A percentile compares a stretch with the other conserved stretches of the same genome.
Evolutionary conservation across 2,113 vertebrate genomes (phyloP).

Genomic region (Notarius quadriscutis): DNA sequence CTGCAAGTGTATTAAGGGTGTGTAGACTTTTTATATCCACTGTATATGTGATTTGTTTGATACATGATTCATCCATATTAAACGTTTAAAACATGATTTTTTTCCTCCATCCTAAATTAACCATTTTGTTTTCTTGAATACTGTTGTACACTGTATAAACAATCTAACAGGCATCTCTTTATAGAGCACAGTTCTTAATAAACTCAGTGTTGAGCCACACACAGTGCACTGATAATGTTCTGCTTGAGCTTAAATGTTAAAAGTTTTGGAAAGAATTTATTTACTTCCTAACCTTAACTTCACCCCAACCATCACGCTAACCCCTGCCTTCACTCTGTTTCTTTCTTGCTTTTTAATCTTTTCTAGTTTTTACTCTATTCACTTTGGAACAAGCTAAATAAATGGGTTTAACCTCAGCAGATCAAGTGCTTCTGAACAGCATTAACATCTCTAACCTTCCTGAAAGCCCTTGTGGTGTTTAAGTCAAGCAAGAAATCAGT

Average conservation of each 20-base stretch:
- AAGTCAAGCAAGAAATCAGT: neutral
- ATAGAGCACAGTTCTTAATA: neutral
- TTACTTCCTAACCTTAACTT: neutral
- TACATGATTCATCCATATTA: neutral
- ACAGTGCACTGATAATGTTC: neutral
- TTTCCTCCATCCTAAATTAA: neutral
- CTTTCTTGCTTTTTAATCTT: neutral
- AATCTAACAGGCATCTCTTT: neutral
- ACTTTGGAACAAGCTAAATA: slow-evolving; percentile 9
- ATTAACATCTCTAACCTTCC: slow-evolving; percentile 6
- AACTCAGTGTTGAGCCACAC: neutral
- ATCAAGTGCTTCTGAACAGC: slow-evolving; percentile 1
- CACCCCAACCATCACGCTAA: no score
- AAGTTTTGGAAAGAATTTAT: neutral
- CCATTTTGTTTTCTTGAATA: no score
- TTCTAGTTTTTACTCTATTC: neutral
- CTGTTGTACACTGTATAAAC: neutral
- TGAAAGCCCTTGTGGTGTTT: neutral
- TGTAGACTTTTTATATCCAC: neutral
- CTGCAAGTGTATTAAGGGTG: neutral
- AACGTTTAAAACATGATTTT: neutral
- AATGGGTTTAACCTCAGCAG: slow-evolving; percentile 19
- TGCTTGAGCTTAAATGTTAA: neutral
- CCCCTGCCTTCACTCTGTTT: neutral
- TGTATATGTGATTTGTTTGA: neutral